Conservation (phyloP, 23 tunicate genomes). For the Trididemnum clinides region DNA sequence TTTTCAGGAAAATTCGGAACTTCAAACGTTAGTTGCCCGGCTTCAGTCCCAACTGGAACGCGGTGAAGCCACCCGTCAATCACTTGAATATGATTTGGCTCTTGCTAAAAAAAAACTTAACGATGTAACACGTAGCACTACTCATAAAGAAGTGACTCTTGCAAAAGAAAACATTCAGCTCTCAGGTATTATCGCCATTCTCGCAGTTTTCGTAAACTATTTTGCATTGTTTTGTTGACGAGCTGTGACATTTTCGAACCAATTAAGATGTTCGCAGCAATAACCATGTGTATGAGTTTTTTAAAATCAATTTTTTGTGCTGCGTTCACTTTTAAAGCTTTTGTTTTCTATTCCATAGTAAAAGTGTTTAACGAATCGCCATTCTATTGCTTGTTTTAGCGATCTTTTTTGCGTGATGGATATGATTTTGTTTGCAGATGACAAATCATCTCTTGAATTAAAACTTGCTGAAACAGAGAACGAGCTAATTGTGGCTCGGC, state of each 20-base stretch:
- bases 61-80: conserved; percentile 76
- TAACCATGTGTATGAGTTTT: too few relatives aligned
- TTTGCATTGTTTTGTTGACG: too few relatives aligned
- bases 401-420: too few relatives aligned
- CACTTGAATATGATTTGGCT: conserved; percentile 76
- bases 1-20: conserved; percentile 64
- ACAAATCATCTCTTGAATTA: conserved; percentile 55
- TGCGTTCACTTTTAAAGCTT: too few relatives aligned
- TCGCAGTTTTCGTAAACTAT: too few relatives aligned
- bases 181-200: too few relatives aligned
- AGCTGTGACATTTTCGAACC: too few relatives aligned
- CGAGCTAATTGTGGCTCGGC: conserved; percentile 49
- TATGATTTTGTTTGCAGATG: conserved; percentile 63
- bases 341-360: too few relatives aligned
- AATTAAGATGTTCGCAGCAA: too few relatives aligned
- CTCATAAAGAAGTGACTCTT: conserved; percentile 63
- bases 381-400: too few relatives aligned
- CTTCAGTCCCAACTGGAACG: conserved; percentile 74
- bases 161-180: conserved; percentile 55
- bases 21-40: conserved; percentile 47
- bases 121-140: conserved; percentile 45
- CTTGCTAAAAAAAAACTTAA: conserved; percentile 55
- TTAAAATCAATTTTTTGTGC: too few relatives aligned
- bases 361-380: too few relatives aligned
- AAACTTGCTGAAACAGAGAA: conserved; percentile 68